phyloP scores from a whole-genome alignment of 2,888 invertebrate genomes.

The Chirona hameri region DNA sequence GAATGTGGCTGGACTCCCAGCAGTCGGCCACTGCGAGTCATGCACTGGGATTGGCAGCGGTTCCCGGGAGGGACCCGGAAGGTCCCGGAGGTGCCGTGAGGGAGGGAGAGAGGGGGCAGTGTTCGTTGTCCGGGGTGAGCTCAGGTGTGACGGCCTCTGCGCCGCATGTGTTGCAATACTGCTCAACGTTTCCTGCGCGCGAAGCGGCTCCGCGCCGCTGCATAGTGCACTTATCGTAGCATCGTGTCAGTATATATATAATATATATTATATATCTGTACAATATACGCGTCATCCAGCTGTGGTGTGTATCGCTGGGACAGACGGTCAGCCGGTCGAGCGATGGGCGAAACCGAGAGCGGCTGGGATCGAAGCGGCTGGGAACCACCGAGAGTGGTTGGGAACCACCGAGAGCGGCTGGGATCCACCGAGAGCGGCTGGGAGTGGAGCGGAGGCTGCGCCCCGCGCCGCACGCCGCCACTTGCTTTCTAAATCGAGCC shows the following conservation, averaged over 20 bases:
- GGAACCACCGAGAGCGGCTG: not conserved
- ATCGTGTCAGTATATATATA: not conserved
- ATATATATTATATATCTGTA: not conserved
- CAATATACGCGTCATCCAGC: not conserved
- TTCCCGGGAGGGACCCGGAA: no score
- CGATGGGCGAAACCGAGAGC: not conserved
- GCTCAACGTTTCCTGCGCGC: not conserved
- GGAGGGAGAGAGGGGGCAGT: not conserved
- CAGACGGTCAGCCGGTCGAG: not conserved
- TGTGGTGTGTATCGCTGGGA: not conserved
- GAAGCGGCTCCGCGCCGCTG: not conserved
- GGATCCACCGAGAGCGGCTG: not conserved
- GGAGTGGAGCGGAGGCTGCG: not conserved
- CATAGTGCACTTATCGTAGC: not conserved
- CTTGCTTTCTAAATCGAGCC: conserved; percentile 26
- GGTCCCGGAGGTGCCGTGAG: no score
- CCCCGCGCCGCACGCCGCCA: not conserved
- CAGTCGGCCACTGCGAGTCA: not conserved
- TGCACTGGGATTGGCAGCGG: not conserved
- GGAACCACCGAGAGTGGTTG: not conserved
- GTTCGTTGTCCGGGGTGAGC: not conserved
- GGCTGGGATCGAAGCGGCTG: not conserved
- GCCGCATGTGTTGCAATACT: not conserved
- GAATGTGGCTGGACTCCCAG: not conserved
- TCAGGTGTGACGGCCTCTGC: not conserved